Base-by-base conservation (phyloP, 64 coral and sea anemone species). In the Montipora efflorescens region DNA sequence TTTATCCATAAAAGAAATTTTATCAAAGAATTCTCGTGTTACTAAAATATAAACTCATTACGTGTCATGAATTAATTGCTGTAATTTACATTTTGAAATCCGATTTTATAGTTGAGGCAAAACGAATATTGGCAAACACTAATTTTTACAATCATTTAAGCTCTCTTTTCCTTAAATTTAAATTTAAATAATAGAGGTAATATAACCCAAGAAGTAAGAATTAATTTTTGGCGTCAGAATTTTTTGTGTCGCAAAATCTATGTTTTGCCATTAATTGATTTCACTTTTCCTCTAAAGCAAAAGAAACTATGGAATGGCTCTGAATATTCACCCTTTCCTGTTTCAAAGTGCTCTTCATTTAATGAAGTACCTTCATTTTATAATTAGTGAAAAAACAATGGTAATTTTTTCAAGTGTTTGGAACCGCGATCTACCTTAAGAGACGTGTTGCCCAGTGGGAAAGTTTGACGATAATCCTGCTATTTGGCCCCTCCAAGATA, bases 311-410 rank as follows among this genome's bases (percentile, higher is more conserved):
- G 46, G 47, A 55, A 20, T 86, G 9, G 62, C 11, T 46, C 14
- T 86, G 7, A 3, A n/a, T 46, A 48, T 68, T 86, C 66, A 50
- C 22, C 70, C 16, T 19, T 49, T 67, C 14, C 46, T 78, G 5
- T 78, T 78, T 50, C 20, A 25, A 53, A 70, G 49, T 86, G 44
- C 67, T 66, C 16, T 69, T 67, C 46, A 71, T 86, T 86, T 50
- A 86, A 86, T 86, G 82, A 86, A 86, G 82, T 86, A 21, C 64
- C 45, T 86, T 50, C n/a, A 69, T 67, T 47, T 86, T 86, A 5
- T 82, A 21, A 71, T 71, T 72, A 86, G 53, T 67, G 49, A 70
- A 68, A 48, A 86, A 19, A 48, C 14, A 48, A 86, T 50, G 15
- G 45, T 86, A 64, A 86, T 86, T 46, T 86, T 86, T 70, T 86